Evolutionary conservation across 1,140 invertebrate species (phyloP).

Genomic region (Calosoma granatense): DNA sequence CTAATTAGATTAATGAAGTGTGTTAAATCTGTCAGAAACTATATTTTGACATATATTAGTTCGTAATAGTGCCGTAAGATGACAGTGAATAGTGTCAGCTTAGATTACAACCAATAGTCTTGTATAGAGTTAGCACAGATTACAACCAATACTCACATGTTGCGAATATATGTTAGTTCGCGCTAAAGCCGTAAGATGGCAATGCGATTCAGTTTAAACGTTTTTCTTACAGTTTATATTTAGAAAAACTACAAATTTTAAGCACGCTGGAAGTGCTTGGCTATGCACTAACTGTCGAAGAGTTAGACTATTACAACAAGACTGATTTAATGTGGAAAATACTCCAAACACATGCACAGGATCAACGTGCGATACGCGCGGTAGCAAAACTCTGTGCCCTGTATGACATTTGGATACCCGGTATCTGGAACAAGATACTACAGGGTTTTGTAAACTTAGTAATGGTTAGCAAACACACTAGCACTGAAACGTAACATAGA

Average conservation of each 20-base stretch:
- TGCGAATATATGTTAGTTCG: no score
- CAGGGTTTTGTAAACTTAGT: neutral
- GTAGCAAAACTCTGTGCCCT: neutral
- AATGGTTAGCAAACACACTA: neutral
- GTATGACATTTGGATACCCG: neutral
- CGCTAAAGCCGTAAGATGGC: no score
- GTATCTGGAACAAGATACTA: neutral
- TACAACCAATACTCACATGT: no score
- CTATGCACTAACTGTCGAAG: neutral
- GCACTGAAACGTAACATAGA: neutral
- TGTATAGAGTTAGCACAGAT: no score
- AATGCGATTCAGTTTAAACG: no score
- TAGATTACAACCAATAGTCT: no score
- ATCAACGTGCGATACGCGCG: neutral
- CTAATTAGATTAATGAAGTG: no score
- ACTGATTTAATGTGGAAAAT: neutral
- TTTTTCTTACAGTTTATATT: conserved; percentile 1
- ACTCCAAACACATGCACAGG: neutral
- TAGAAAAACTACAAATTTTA: neutral
- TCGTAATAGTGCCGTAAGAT: no score
- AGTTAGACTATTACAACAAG: neutral
- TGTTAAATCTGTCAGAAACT: no score
- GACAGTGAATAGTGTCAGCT: no score
- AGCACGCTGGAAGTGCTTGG: neutral
- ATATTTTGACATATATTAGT: no score